phyloP scores from a whole-genome alignment of 2,113 vertebrate genomes.

The Microtus ochrogaster region DNA sequence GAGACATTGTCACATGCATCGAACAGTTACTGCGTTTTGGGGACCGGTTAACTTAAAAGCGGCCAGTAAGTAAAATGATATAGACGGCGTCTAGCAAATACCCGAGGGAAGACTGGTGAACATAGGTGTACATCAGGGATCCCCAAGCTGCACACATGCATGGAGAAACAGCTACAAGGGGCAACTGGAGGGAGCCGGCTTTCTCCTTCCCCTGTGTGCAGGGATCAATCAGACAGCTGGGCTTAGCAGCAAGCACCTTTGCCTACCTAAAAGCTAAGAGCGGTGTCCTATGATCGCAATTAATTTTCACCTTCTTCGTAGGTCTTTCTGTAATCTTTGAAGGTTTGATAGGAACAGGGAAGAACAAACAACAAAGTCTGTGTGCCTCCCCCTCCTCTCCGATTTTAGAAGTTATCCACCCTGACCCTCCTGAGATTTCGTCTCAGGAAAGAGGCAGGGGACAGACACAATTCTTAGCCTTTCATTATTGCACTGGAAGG shows the following conservation, averaged over 20 bases:
- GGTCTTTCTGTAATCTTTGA: neutral
- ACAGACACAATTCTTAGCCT: neutral
- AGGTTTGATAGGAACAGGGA: neutral
- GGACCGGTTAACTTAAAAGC: neutral
- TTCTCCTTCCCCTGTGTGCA: neutral
- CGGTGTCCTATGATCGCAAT: neutral
- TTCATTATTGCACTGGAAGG: neutral
- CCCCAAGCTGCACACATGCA: neutral
- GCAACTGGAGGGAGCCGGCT: neutral
- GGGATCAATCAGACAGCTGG: neutral
- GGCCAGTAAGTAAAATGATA: neutral
- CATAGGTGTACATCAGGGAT: accelerated
- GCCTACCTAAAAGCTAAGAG: neutral
- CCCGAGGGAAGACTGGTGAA: neutral
- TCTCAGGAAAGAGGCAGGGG: neutral
- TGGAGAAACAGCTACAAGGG: neutral
- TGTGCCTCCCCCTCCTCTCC: neutral
- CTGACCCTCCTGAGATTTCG: neutral
- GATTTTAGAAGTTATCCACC: constrained; percentile 23
- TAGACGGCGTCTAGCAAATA: neutral
- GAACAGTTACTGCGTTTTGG: neutral
- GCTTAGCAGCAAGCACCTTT: no score
- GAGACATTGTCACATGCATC: neutral
- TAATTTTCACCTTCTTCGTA: neutral
- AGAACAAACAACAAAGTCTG: neutral